Base-by-base conservation (phyloP, 1,140 invertebrate genomes). In the Ips typographus region DNA sequence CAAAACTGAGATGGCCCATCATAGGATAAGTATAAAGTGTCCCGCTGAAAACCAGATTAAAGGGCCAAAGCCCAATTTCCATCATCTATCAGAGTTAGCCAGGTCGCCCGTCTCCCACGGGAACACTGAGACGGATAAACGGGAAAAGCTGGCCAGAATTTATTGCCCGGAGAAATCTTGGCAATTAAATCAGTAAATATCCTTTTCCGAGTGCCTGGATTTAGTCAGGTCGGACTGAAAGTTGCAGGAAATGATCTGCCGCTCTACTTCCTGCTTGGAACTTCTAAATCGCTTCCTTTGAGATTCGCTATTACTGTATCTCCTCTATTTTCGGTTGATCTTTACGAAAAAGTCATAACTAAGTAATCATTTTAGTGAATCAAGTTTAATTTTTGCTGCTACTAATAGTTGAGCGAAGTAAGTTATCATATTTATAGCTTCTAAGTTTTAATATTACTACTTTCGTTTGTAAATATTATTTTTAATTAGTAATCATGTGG, bases 161-260 rank as follows among this genome's bases (percentile, higher is more conserved):
- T 65, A 65, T 65, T 55, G 53, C 63, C 41, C 43, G 53, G 63
- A 65, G 63, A 65, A 65, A 65, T 65, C 63, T 65, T 56, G 40
- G 63, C 63, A 65, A 65, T 65, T 65, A 65, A 65, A 65, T 65
- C 52, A 65, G 63, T 56, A 56, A 55, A 65, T 65, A 65, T 65
- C 63, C 63, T 65, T 56, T 65, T 65, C 61, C 53, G 40, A 56
- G 51, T 55, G 63, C 39, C 63, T 22, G 49, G 63, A 51, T n/a
- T 49, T 36, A 39, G 60, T 36, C 44, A 62, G 44, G 43, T 51
- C 39, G 44, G 44, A 62, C 39, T 41, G 37, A 55, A 55, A 8
- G 53, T n/a, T 55, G 8, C 53, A n/a, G 53, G 37, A 55, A 8
- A 37, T 55, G 8, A 37, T 37, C 37, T 22, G 22, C 22, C 22